Evolutionary conservation across 2,113 vertebrate species (phyloP).

Genomic region (Pelusios castaneus): DNA sequence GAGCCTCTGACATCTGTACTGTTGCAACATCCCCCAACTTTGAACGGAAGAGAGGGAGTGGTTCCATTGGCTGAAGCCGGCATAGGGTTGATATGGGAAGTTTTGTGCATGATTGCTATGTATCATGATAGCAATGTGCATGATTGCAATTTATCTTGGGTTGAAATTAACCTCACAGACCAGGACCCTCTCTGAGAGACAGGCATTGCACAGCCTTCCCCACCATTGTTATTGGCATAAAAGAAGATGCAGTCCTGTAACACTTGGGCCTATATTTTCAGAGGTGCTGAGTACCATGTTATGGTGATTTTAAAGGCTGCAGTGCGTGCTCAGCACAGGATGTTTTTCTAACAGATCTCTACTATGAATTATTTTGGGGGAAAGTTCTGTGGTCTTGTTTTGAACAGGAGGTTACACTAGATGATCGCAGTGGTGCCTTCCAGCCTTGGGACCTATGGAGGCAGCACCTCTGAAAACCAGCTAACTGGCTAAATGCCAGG

Average conservation of each 20-base stretch:
- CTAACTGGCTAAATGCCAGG: neutral
- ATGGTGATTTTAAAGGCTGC: neutral
- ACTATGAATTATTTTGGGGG: neutral
- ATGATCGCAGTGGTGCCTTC: neutral
- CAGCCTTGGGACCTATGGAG: neutral
- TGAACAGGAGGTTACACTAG: neutral
- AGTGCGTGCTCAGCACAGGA: neutral
- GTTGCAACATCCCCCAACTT: accelerated
- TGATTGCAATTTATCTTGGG: accelerated
- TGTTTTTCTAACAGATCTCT: neutral
- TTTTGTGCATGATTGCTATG: neutral
- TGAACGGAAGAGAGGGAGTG: neutral
- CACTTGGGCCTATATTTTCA: neutral
- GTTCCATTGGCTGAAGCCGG: neutral
- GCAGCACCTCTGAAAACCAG: neutral
- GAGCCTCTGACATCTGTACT: accelerated
- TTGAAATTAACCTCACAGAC: accelerated
- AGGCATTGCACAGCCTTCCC: accelerated
- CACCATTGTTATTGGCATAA: neutral
- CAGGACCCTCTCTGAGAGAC: accelerated
- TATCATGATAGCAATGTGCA: accelerated
- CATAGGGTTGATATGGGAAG: accelerated
- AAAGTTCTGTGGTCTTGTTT: neutral
- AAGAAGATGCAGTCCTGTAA: neutral
- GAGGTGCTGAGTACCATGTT: neutral